Conservation (phyloP, 64 coral and sea anemone species). For the Acropora yongei region DNA sequence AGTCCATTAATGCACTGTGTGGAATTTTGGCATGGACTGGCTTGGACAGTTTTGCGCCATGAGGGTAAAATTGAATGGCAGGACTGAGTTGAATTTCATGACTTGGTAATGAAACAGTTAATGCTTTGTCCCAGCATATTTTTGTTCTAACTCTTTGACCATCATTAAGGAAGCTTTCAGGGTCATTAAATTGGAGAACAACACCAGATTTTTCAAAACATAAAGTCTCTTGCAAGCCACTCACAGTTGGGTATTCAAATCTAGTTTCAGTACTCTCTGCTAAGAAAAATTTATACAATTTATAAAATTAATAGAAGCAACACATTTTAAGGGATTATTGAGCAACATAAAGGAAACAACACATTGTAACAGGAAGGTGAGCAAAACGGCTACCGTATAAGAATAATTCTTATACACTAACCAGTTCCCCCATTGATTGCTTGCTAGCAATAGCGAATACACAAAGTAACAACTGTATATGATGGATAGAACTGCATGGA, state of each 20-base stretch:
- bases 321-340: too few relatives aligned
- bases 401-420: too few relatives aligned
- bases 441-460: too few relatives aligned
- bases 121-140: not conserved
- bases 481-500: too few relatives aligned
- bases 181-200: slow-evolving; percentile 21
- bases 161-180: not conserved
- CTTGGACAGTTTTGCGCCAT: not conserved
- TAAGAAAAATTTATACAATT: not conserved
- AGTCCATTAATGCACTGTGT: slow-evolving; percentile 47
- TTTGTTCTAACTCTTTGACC: slow-evolving; percentile 1
- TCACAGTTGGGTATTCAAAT: slow-evolving; percentile 18
- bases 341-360: too few relatives aligned
- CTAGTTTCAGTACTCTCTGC: not conserved
- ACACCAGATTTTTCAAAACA: slow-evolving; percentile 44
- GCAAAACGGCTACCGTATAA: too few relatives aligned
- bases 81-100: slow-evolving; percentile 63
- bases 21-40: slow-evolving; percentile 15
- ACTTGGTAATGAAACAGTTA: not conserved
- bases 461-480: too few relatives aligned
- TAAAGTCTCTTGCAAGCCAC: slow-evolving; percentile 2
- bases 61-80: slow-evolving; percentile 36
- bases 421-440: too few relatives aligned
- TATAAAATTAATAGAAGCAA: too few relatives aligned
- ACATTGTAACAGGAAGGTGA: too few relatives aligned